phyloP scores from a whole-genome alignment of 2,797 vertebrate species.

The Eospalax fontanierii region DNA sequence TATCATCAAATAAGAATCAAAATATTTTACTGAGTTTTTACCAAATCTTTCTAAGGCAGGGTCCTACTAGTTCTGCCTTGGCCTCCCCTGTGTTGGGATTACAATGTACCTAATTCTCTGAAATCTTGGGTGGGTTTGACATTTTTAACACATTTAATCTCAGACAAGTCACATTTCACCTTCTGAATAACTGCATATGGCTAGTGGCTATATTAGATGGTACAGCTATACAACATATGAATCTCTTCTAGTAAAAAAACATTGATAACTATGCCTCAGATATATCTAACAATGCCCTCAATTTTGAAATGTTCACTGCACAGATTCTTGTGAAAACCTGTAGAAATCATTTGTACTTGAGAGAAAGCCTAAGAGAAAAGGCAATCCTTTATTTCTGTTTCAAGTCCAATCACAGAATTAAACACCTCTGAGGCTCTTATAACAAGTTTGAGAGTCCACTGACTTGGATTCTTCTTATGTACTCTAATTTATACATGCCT shows the following conservation, averaged over 20 bases:
- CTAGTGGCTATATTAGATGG: constrained; percentile 3
- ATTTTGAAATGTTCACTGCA: constrained; percentile 56
- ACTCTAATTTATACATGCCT: constrained; percentile 20
- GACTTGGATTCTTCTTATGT: constrained; percentile 33
- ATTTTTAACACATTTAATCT: constrained; percentile 48
- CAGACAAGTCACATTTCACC: constrained; percentile 36
- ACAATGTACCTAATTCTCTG: neutral
- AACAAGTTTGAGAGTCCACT: neutral
- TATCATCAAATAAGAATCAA: constrained; percentile 36
- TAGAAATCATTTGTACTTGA: constrained; percentile 48
- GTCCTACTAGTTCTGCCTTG: neutral
- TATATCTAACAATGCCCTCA: constrained; percentile 38
- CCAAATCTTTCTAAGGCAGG: neutral
- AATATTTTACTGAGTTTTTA: constrained; percentile 25
- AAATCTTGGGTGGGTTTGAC: neutral
- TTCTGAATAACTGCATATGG: neutral
- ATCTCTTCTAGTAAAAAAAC: neutral
- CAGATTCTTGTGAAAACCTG: constrained; percentile 41
- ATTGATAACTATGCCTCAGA: neutral
- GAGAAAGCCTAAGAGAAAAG: constrained; percentile 57
- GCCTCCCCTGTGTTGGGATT: neutral
- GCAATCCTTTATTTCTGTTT: constrained; percentile 9
- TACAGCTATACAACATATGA: constrained; percentile 12
- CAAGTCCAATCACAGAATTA: constrained; percentile 36
- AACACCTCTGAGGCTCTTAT: constrained; percentile 10